A percentile compares a stretch with the other conserved stretches of the same genome.
Evolutionary conservation across 2,888 invertebrate genomes (phyloP).

Genomic region (Agrochola circellaris): DNA sequence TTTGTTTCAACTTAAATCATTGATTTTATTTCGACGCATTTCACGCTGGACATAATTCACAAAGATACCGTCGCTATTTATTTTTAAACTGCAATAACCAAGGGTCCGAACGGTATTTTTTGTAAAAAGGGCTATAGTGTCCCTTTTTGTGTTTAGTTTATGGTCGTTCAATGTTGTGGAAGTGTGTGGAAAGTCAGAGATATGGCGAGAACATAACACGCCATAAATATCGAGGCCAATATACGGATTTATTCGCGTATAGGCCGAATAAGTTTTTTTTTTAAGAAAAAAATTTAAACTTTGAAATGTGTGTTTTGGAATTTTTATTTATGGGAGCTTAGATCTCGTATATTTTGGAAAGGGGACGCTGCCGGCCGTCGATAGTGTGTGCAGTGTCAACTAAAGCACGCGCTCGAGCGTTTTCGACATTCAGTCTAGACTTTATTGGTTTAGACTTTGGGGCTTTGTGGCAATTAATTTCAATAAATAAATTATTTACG

Average conservation of each 20-base stretch:
- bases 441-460: conserved; percentile 49
- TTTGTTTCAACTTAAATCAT: conserved; percentile 43
- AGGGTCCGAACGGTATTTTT: conserved; percentile 69
- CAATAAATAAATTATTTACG: background rate
- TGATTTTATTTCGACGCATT: conserved; percentile 50
- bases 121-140: conserved; percentile 75
- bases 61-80: conserved; percentile 55
- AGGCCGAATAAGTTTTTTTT: conserved; percentile 33
- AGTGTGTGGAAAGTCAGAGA: conserved; percentile 84
- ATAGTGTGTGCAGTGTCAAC: conserved; percentile 52
- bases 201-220: conserved; percentile 80
- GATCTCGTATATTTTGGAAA: conserved; percentile 36
- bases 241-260: conserved; percentile 73
- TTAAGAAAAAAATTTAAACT: conserved; percentile 49
- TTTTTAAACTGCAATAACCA: conserved; percentile 65
- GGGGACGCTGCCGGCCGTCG: conserved; percentile 36
- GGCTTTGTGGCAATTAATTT: conserved; percentile 18
- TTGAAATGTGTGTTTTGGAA: conserved; percentile 49
- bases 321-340: conserved; percentile 59
- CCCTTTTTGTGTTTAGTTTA: conserved; percentile 82
- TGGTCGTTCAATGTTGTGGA: conserved; percentile 86
- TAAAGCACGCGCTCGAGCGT: conserved; percentile 13
- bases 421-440: conserved; percentile 47
- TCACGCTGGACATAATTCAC: conserved; percentile 55
- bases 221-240: conserved; percentile 83